Evolutionary conservation across 2,888 invertebrate genomes (phyloP).

Genomic region (Seira sanloemensis): DNA sequence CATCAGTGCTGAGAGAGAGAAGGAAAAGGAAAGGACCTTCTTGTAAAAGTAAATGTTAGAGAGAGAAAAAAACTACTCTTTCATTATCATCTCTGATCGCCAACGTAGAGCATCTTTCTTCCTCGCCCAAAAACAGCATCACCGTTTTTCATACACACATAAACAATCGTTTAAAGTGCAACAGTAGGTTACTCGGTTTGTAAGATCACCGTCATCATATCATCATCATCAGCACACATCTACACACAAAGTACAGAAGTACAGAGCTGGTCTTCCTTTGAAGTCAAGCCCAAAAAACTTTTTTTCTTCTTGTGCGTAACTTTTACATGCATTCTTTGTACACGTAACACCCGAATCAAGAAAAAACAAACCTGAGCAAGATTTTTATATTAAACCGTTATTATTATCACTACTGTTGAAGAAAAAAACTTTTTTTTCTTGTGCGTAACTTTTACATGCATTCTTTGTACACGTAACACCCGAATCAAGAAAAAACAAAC

Average conservation of each 20-base stretch:
- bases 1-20: not conserved
- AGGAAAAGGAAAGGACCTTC: slow-evolving; percentile 25
- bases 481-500: slow-evolving; percentile 43
- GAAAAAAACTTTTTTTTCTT: too few relatives aligned
- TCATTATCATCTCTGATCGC: slow-evolving; percentile 25
- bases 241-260: too few relatives aligned
- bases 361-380: slow-evolving; percentile 54
- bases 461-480: slow-evolving; percentile 25
- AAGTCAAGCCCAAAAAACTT: too few relatives aligned
- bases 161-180: slow-evolving; percentile 58
- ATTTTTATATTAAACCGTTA: slow-evolving; percentile 64
- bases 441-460: not conserved
- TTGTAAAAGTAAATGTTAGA: slow-evolving; percentile 18
- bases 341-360: slow-evolving; percentile 46
- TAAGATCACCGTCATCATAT: slow-evolving; percentile 56
- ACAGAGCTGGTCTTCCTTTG: too few relatives aligned
- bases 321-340: not conserved
- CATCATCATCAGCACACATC: slow-evolving; percentile 31
- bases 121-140: slow-evolving; percentile 44
- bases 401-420: slow-evolving; percentile 13
- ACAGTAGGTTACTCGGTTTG: slow-evolving; percentile 64
- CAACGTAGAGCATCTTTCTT: slow-evolving; percentile 22
- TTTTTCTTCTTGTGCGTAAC: slow-evolving; percentile 26
- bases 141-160: slow-evolving; percentile 60
- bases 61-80: slow-evolving; percentile 15